A percentile compares a stretch with the other conserved stretches of the same genome.
phyloP scores from a whole-genome alignment of 2,888 invertebrate genomes.

The Rhingia rostrata region DNA sequence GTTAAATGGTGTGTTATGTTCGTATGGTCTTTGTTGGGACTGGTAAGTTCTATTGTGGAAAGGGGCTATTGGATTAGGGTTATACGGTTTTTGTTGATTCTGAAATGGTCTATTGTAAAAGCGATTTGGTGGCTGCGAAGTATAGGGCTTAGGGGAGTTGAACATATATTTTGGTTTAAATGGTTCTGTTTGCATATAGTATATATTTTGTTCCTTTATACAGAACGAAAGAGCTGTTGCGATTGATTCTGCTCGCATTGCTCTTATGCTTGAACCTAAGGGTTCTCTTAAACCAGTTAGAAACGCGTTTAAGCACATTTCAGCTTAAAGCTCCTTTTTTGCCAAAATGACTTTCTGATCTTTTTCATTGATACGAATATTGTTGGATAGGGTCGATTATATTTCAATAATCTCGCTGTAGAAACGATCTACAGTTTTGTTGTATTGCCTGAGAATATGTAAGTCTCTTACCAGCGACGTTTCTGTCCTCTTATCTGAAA shows the following conservation, averaged over 20 bases:
- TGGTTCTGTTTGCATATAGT: slow-evolving; percentile 13
- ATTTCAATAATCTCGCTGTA: slow-evolving; percentile 64
- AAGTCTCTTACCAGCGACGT: slow-evolving; percentile 39
- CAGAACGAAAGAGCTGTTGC: slow-evolving; percentile 60
- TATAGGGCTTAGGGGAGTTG: neutral
- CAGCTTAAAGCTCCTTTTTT: slow-evolving; percentile 50
- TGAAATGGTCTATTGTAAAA: neutral
- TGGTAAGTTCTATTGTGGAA: neutral
- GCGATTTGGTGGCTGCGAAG: neutral
- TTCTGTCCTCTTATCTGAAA: slow-evolving; percentile 53
- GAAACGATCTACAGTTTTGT: slow-evolving; percentile 19
- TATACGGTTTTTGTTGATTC: neutral
- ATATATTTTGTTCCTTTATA: slow-evolving; percentile 61
- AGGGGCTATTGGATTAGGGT: neutral
- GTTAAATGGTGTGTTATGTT: slow-evolving; percentile 3
- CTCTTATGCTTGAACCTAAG: slow-evolving; percentile 63
- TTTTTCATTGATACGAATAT: slow-evolving; percentile 58
- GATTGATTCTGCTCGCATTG: slow-evolving; percentile 66
- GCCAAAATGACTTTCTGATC: slow-evolving; percentile 52
- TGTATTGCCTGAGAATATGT: slow-evolving; percentile 5
- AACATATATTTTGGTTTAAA: neutral
- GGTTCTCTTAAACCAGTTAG: slow-evolving; percentile 66
- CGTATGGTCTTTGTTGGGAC: neutral
- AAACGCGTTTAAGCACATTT: slow-evolving; percentile 71
- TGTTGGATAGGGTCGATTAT: slow-evolving; percentile 47